These are phyloP conservation scores for Hiodon tergisus DNA, from an alignment of 2,113 vertebrate genomes.

Conservation along the genomic window DNA sequence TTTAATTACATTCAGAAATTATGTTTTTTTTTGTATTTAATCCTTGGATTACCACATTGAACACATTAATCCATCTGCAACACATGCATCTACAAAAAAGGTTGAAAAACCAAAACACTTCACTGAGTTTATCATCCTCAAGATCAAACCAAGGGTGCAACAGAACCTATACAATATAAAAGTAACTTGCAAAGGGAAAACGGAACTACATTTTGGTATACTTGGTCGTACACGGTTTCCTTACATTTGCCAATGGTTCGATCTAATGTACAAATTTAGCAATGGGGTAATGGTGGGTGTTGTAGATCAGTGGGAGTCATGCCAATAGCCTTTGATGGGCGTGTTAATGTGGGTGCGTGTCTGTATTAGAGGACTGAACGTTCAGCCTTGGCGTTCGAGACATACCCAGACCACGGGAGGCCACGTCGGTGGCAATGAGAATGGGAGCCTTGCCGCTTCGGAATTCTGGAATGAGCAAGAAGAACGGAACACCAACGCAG, in stretches of 20 bases:
- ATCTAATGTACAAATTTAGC: neutral
- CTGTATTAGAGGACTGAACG: neutral
- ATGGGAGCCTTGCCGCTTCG: slow-evolving; percentile 96
- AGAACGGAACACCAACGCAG: neutral
- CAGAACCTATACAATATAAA: neutral
- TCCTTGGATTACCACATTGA: neutral
- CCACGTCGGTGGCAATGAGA: slow-evolving; percentile 96
- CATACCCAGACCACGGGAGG: slow-evolving; percentile 93
- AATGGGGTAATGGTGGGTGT: neutral
- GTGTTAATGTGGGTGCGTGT: neutral
- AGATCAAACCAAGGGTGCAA: neutral
- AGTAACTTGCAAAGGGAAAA: neutral
- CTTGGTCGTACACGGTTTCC: too few relatives aligned
- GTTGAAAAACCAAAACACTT: neutral
- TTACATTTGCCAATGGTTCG: too few relatives aligned
- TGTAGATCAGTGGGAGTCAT: neutral
- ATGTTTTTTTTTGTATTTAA: neutral
- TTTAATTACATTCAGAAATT: neutral
- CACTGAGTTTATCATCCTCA: neutral
- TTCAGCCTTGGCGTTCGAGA: neutral
- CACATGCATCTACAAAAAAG: neutral
- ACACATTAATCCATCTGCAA: neutral
- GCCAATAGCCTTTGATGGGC: neutral
- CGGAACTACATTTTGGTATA: neutral
- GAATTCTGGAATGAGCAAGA: slow-evolving; percentile 70